These are phyloP conservation scores for Anolis apletophallus DNA, from an alignment of 2,797 vertebrate genomes.

Conservation along the genomic window DNA sequence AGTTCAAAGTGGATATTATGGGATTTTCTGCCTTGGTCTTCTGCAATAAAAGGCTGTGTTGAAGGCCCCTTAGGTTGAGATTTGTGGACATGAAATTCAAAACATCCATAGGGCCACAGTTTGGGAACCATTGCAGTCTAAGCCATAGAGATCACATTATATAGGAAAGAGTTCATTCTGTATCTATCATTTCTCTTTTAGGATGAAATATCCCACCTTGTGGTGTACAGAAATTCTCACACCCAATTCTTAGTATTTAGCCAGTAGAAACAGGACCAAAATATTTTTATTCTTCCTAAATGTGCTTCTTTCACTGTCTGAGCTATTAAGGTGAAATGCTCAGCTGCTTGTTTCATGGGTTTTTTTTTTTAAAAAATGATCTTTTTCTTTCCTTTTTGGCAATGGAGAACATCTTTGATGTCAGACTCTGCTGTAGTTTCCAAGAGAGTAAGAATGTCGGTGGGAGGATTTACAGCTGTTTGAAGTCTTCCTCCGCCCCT, in stretches of 20 bases:
- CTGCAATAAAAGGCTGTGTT: no score
- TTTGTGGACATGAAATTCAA: no score
- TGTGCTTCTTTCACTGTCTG: constrained; percentile 29
- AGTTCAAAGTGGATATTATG: no score
- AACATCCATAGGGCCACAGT: no score
- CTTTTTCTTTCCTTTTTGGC: constrained; percentile 50
- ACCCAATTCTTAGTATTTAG: neutral
- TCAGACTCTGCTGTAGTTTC: constrained; percentile 40
- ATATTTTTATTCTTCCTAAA: constrained; percentile 30
- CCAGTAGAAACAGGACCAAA: neutral
- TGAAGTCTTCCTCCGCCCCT: constrained; percentile 59
- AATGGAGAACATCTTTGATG: constrained; percentile 54
- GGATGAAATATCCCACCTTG: neutral
- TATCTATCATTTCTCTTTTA: neutral
- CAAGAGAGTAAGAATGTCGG: constrained; percentile 52
- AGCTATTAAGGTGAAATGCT: constrained; percentile 26
- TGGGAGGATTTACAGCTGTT: constrained; percentile 64
- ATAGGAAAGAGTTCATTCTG: neutral
- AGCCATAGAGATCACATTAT: neutral
- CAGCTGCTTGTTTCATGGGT: constrained; percentile 53
- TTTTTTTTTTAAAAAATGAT: constrained; percentile 21
- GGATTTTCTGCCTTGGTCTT: no score
- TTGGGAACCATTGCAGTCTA: no score
- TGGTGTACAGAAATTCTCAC: neutral
- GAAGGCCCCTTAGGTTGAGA: neutral